Conservation (phyloP, 64 coral and sea anemone genomes). For the Pocillopora damicornis region DNA sequence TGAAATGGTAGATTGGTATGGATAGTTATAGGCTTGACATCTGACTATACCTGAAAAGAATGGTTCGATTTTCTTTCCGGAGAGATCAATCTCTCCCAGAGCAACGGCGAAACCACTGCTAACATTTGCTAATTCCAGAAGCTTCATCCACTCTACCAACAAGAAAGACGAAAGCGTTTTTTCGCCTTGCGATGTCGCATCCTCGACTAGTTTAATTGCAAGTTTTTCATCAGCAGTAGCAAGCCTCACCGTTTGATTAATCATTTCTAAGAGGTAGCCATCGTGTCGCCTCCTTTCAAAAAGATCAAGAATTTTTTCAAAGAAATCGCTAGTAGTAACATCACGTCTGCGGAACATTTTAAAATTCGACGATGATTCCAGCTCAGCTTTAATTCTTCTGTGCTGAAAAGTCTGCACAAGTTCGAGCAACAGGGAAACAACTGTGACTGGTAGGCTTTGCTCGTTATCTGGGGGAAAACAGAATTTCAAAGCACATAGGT, state of each 20-base stretch:
- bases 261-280: neutral
- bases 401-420: constrained; percentile 11
- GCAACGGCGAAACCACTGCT: neutral
- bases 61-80: neutral
- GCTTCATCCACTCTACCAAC: neutral
- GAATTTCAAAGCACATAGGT: neutral
- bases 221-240: neutral
- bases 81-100: neutral
- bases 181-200: neutral
- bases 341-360: neutral
- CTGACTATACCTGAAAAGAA: neutral
- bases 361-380: neutral
- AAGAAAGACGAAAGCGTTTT: neutral
- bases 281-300: neutral
- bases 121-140: neutral
- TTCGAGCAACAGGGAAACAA: constrained; percentile 5
- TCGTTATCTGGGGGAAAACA: neutral
- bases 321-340: neutral
- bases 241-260: neutral
- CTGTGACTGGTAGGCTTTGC: neutral
- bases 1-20: neutral
- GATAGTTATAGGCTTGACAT: no score
- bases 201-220: neutral
- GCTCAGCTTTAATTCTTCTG: neutral
- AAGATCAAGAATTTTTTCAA: neutral